phyloP scores from a whole-genome alignment of 2,113 vertebrate species.

The Balaeniceps rex region DNA sequence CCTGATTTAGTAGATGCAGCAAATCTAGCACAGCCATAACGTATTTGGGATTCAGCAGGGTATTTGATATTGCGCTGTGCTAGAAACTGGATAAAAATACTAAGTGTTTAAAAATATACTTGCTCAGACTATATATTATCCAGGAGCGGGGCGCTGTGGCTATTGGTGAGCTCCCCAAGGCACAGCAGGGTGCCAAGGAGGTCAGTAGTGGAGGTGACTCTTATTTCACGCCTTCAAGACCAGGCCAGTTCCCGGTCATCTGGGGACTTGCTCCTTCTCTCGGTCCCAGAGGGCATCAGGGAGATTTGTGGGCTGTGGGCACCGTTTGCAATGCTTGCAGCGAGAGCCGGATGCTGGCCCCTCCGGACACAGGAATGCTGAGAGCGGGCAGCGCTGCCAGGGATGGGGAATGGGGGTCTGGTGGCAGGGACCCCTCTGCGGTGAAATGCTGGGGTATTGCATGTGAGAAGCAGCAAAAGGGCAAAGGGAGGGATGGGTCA shows the following conservation, averaged over 20 bases:
- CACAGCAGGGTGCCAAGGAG: background rate
- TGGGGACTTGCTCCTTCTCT: background rate
- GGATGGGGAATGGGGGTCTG: background rate
- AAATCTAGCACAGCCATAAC: background rate
- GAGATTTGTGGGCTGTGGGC: background rate
- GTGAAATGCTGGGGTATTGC: background rate
- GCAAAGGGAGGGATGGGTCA: background rate
- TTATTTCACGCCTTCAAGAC: background rate
- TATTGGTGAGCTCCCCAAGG: background rate
- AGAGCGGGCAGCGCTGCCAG: background rate
- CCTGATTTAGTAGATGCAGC: background rate
- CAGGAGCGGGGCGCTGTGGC: background rate
- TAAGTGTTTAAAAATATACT: slow-evolving; percentile 8
- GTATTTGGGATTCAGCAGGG: background rate
- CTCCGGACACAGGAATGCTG: background rate
- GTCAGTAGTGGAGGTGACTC: background rate
- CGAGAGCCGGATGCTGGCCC: rapidly evolving
- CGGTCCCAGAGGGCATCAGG: background rate
- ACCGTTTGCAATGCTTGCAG: background rate
- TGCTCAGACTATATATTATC: background rate
- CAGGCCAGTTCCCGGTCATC: background rate
- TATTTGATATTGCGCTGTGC: background rate
- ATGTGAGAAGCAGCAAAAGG: background rate
- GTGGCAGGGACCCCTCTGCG: rapidly evolving
- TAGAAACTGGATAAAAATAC: slow-evolving; percentile 7